Evolutionary conservation across 2,888 invertebrate species (phyloP).

Genomic region (Hoplodrina ambigua): DNA sequence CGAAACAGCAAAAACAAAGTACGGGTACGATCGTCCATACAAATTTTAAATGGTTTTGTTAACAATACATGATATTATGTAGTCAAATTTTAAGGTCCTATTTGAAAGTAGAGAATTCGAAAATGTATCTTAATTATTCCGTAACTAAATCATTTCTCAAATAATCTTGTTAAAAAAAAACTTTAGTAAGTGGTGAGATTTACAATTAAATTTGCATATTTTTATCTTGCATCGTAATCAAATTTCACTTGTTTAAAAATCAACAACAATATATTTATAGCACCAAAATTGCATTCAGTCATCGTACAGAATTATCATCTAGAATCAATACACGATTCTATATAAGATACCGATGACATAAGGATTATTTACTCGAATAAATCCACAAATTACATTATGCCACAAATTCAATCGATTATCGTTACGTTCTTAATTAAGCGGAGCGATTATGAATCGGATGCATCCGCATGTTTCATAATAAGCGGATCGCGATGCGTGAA

Average conservation of each 20-base stretch:
- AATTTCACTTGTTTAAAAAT: conserved; percentile 27
- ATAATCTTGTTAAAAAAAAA: conserved; percentile 41
- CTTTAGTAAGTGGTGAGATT: neutral
- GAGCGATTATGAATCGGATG: conserved; percentile 50
- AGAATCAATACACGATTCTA: conserved; percentile 9
- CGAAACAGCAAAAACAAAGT: conserved; percentile 40
- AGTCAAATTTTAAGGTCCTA: conserved; percentile 12
- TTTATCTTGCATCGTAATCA: conserved; percentile 29
- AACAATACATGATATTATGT: conserved; percentile 29
- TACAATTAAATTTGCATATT: conserved; percentile 1
- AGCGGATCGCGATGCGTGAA: conserved; percentile 46
- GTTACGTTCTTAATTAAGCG: conserved; percentile 48
- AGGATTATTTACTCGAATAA: conserved; percentile 47
- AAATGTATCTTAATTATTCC: conserved; percentile 33
- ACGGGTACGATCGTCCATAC: conserved; percentile 37
- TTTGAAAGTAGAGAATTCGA: conserved; percentile 49
- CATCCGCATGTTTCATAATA: conserved; percentile 67
- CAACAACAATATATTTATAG: neutral
- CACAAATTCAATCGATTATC: conserved; percentile 40
- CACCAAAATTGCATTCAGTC: conserved; percentile 6
- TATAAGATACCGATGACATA: conserved; percentile 38
- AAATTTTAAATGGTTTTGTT: conserved; percentile 34
- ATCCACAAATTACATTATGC: conserved; percentile 35
- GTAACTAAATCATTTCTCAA: conserved; percentile 25
- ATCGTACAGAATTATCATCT: conserved; percentile 22